Percentiles rank a stretch among this genome's conserved stretches.
Conservation (phyloP, 2,797 vertebrate species). For the Sebastes nivosus region DNA sequence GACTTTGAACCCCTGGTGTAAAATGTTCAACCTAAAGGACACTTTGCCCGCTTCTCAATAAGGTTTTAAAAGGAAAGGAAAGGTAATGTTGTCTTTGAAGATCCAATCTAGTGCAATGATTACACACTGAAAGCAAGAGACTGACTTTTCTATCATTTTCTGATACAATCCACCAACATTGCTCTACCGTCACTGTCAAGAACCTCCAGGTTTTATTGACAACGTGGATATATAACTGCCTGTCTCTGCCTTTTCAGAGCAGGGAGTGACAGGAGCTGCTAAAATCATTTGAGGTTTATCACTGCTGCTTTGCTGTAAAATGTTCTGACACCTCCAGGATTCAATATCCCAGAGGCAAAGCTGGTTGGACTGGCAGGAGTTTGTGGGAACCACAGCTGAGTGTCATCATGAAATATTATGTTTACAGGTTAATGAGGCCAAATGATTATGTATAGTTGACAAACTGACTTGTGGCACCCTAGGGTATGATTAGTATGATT, state of each 20-base stretch:
- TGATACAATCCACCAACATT: neutral
- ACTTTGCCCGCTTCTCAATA: neutral
- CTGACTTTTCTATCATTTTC: neutral
- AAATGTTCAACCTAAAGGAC: neutral
- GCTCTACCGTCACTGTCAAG: neutral
- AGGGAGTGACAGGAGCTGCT: neutral
- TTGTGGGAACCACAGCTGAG: no score
- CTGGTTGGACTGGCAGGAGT: neutral
- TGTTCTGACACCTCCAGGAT: neutral
- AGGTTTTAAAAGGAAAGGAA: neutral
- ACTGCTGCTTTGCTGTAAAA: slow-evolving; percentile 2
- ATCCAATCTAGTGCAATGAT: neutral
- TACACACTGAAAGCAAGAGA: neutral
- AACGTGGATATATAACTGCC: neutral
- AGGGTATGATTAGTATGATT: neutral
- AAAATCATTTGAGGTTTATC: neutral
- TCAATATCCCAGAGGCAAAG: neutral
- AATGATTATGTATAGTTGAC: no score
- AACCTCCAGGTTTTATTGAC: neutral
- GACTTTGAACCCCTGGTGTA: no score
- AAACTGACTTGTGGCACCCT: neutral
- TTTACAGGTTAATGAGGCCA: no score
- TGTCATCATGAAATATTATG: neutral
- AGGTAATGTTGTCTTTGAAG: neutral
- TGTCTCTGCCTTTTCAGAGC: neutral